Percentiles rank a stretch among this genome's conserved stretches.
Evolutionary conservation across 2,113 vertebrate species (phyloP).

Genomic region (Hypanus sabinus): DNA sequence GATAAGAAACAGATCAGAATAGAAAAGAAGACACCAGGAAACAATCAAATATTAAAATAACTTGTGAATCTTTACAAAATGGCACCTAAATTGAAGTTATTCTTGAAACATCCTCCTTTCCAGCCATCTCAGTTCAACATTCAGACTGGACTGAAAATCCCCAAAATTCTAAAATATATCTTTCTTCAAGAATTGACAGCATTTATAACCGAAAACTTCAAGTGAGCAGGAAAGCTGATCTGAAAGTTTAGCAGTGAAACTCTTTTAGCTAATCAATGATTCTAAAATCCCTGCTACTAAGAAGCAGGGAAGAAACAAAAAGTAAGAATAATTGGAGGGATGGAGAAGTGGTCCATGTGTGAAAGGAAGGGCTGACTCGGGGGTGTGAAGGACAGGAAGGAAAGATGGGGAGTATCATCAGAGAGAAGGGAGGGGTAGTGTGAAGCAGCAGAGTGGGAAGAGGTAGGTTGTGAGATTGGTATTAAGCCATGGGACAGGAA

Average conservation of each 20-base stretch:
- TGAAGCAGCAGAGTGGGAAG: not conserved
- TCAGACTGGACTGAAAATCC: not conserved
- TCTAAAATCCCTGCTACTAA: not conserved
- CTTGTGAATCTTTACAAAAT: not conserved
- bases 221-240: not conserved
- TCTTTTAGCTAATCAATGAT: not conserved
- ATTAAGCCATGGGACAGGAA: too few relatives aligned
- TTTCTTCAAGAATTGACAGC: too few relatives aligned
- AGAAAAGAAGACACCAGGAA: not conserved
- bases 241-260: not conserved
- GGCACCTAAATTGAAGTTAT: not conserved
- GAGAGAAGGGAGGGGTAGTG: not conserved
- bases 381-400: not conserved
- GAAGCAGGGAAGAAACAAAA: too few relatives aligned
- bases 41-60: not conserved
- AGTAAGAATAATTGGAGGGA: too few relatives aligned
- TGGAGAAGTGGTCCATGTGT: too few relatives aligned
- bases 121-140: not conserved
- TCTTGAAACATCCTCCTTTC: not conserved
- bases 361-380: not conserved
- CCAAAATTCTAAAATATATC: not conserved
- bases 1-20: not conserved
- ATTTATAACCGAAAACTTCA: not conserved
- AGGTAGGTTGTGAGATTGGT: not conserved
- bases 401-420: not conserved